Percentiles rank a stretch among this genome's conserved stretches.
phyloP scores from a whole-genome alignment of 2,797 vertebrate species.

The Toxotes lorentzi region DNA sequence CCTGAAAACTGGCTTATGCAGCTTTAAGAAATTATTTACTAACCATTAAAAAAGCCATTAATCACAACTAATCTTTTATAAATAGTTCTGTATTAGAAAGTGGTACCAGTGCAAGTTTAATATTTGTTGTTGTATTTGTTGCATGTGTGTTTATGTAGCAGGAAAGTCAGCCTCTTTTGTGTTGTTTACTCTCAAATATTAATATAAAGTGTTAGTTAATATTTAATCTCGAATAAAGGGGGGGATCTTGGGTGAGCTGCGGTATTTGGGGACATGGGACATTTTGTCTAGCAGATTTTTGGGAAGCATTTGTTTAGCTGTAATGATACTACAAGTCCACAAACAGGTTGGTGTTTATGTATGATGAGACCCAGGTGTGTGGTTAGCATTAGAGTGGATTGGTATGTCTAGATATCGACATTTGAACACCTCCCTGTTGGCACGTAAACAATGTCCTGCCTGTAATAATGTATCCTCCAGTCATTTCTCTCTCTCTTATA shows the following conservation, averaged over 20 bases:
- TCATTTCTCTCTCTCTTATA: slow-evolving; percentile 34
- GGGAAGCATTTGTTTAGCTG: not conserved
- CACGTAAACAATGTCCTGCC: slow-evolving; percentile 16
- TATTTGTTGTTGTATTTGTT: too few relatives aligned
- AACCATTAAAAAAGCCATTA: not conserved
- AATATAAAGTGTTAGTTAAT: not conserved
- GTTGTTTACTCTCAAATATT: not conserved
- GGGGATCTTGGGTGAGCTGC: not conserved
- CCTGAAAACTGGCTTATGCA: too few relatives aligned
- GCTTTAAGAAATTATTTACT: too few relatives aligned
- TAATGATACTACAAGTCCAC: not conserved
- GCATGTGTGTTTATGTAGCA: not conserved
- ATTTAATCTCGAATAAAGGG: not conserved
- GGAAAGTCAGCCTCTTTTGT: not conserved
- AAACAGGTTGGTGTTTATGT: not conserved
- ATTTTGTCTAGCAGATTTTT: not conserved
- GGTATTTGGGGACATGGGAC: not conserved
- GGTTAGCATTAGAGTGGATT: not conserved
- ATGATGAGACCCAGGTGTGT: slow-evolving; percentile 16
- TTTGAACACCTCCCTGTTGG: slow-evolving; percentile 25
- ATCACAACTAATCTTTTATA: not conserved
- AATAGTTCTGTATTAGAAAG: too few relatives aligned
- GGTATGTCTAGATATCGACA: slow-evolving; percentile 12
- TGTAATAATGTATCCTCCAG: slow-evolving; percentile 15
- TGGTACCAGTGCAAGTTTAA: not conserved